These are phyloP conservation scores for Agraylea sexmaculata DNA, from an alignment of 1,140 invertebrate genomes.

Conservation along the genomic window DNA sequence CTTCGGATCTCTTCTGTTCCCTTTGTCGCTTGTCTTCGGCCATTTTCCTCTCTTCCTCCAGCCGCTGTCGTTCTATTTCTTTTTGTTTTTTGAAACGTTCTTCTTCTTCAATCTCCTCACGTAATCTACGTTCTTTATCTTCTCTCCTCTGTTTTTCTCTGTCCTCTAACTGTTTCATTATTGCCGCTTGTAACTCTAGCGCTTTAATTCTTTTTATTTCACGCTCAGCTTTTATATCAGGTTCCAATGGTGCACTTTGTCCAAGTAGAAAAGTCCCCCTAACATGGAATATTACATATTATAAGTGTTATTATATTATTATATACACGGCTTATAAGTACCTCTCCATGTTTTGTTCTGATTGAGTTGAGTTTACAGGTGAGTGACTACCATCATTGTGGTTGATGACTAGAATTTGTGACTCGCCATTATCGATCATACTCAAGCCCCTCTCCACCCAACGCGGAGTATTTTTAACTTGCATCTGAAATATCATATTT, in stretches of 20 bases:
- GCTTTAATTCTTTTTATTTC: conserved; percentile 57
- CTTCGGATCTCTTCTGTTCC: conserved; percentile 45
- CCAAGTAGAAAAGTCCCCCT: conserved; percentile 52
- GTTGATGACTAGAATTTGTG: conserved; percentile 36
- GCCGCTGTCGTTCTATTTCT: conserved; percentile 47
- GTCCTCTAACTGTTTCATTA: conserved; percentile 60
- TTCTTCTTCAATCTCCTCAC: conserved; percentile 56
- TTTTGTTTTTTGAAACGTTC: conserved; percentile 50
- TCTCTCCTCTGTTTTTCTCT: conserved; percentile 49
- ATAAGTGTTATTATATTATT: too few relatives aligned
- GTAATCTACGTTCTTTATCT: conserved; percentile 46
- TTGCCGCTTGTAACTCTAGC: conserved; percentile 57
- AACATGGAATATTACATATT: conserved; percentile 22
- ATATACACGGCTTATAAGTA: too few relatives aligned
- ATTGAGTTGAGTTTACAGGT: conserved; percentile 6
- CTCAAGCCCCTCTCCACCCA: conserved; percentile 52
- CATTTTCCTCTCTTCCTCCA: conserved; percentile 44
- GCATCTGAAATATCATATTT: conserved; percentile 28
- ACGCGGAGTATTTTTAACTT: conserved; percentile 39
- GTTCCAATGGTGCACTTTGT: conserved; percentile 59
- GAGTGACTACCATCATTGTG: conserved; percentile 24
- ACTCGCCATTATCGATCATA: conserved; percentile 33
- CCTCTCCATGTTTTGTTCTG: conserved; percentile 13
- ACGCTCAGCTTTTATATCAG: conserved; percentile 51
- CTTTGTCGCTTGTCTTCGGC: conserved; percentile 47